Percentiles rank a stretch among this genome's conserved stretches.
Conservation (phyloP, 2,113 vertebrate species). For the Calyptommatus sinebrachiatus region DNA sequence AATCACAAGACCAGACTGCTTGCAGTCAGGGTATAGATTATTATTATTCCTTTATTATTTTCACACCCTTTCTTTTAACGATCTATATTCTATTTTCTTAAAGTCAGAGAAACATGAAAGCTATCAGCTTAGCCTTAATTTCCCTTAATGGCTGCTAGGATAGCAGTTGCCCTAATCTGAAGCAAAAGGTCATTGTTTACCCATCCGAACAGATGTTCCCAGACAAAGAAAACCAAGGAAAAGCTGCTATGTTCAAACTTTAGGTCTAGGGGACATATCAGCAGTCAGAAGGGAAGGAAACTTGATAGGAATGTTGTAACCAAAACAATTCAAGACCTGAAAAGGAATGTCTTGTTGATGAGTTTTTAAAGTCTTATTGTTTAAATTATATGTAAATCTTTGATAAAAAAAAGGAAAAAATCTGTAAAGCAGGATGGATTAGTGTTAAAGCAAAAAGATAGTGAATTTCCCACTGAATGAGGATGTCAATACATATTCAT, state of each 20-base stretch:
- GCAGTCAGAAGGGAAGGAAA: conserved; percentile 22
- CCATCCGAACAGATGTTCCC: conserved; percentile 22
- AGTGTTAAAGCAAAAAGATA: background rate
- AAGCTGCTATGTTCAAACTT: background rate
- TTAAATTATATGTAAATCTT: no score
- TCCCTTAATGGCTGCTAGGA: conserved; percentile 21
- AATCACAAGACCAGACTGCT: no score
- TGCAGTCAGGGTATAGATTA: background rate
- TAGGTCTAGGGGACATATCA: conserved; percentile 8
- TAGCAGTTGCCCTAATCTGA: conserved; percentile 1
- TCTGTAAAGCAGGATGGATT: background rate
- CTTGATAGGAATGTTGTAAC: background rate
- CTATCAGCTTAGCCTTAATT: conserved; percentile 27
- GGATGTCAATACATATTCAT: no score
- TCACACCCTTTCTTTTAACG: background rate
- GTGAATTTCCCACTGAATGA: background rate
- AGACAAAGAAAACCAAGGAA: conserved; percentile 2
- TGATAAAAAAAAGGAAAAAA: background rate
- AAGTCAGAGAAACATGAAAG: conserved; percentile 34
- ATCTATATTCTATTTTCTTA: conserved; percentile 26
- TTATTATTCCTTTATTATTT: background rate
- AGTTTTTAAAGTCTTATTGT: no score
- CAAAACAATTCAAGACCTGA: background rate
- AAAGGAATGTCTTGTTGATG: no score
- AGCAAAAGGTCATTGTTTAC: conserved; percentile 29